These are phyloP conservation scores for Spinus pinus DNA, from an alignment of 2,797 vertebrate species.

Conservation along the genomic window DNA sequence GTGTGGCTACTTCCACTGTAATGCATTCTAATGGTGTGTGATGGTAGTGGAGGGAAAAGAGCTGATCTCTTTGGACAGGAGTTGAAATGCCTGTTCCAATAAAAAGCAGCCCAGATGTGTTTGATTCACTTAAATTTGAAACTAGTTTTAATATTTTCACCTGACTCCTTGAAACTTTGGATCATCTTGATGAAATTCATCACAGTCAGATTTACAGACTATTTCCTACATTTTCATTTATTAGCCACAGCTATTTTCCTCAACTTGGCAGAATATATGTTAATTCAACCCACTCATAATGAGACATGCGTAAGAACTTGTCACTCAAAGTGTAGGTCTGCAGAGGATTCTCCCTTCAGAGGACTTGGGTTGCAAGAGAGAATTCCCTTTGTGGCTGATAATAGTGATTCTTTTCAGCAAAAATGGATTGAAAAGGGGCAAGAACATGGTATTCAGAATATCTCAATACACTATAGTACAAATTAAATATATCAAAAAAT, in stretches of 20 bases:
- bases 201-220: slow-evolving; percentile 65
- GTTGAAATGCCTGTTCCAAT: neutral
- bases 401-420: slow-evolving; percentile 61
- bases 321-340: slow-evolving; percentile 71
- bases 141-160: slow-evolving; percentile 35
- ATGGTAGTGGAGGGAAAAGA: neutral
- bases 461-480: slow-evolving; percentile 32
- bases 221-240: slow-evolving; percentile 63
- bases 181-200: slow-evolving; percentile 55
- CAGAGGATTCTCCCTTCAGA: slow-evolving; percentile 71
- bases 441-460: slow-evolving; percentile 51
- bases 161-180: slow-evolving; percentile 38
- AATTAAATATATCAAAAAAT: slow-evolving; percentile 66
- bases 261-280: slow-evolving; percentile 71
- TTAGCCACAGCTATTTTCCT: slow-evolving; percentile 70
- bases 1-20: neutral
- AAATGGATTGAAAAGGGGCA: slow-evolving; percentile 45
- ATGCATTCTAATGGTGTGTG: neutral
- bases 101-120: neutral
- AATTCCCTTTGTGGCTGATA: slow-evolving; percentile 68
- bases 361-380: slow-evolving; percentile 66
- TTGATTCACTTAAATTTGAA: slow-evolving; percentile 48
- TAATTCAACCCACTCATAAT: slow-evolving; percentile 73
- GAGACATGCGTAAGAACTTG: slow-evolving; percentile 70
- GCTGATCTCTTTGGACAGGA: slow-evolving; percentile 8